Conservation (phyloP, 2,888 invertebrate species). For the Caenorhabditis sp. region DNA sequence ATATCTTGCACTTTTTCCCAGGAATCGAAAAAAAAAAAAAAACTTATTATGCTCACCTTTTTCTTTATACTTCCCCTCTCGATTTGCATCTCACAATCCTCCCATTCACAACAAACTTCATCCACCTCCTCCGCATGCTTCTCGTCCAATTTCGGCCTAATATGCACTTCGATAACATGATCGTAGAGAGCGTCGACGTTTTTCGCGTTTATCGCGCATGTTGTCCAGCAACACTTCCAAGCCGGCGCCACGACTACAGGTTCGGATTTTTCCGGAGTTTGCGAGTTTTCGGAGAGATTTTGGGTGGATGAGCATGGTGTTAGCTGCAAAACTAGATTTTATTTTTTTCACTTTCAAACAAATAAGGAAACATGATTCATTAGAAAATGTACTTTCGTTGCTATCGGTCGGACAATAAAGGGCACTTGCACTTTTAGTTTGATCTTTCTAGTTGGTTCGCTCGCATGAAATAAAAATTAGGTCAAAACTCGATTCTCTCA, state of each 20-base stretch:
- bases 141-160: background rate
- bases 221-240: background rate
- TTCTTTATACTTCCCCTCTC: background rate
- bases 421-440: background rate
- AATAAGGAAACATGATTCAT: too few species aligned
- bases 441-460: background rate
- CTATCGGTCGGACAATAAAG: background rate
- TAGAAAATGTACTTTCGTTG: background rate
- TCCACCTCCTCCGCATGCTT: background rate
- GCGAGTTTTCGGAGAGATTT: background rate
- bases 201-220: background rate
- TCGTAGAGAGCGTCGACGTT: background rate
- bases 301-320: background rate
- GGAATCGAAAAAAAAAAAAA: too few species aligned
- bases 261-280: background rate
- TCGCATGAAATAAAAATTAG: background rate
- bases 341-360: too few species aligned
- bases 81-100: constrained; percentile 3
- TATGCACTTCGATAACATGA: background rate
- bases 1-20: too few species aligned
- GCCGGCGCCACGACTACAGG: background rate
- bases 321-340: background rate
- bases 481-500: background rate
- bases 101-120: constrained; percentile 2
- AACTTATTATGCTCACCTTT: too few species aligned